Conservation (phyloP, 2,888 invertebrate species). For the Diarsia mendica region DNA sequence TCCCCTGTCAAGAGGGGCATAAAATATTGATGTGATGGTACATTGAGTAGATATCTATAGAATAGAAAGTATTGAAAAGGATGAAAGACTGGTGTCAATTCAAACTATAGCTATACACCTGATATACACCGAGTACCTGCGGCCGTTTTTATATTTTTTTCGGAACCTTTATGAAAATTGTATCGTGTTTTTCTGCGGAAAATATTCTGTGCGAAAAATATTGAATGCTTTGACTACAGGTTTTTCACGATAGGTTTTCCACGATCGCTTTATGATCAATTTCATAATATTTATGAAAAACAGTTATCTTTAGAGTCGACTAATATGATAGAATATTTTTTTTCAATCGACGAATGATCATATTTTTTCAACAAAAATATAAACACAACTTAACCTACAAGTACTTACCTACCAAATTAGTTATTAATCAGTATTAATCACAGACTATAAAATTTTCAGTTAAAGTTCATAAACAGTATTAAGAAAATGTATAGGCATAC, state of each 20-base stretch:
- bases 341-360: too few species aligned
- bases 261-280: not conserved
- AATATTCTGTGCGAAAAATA: not conserved
- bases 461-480: too few species aligned
- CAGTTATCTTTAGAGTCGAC: not conserved
- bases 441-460: too few species aligned
- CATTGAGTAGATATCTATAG: conserved; percentile 11
- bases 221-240: too few species aligned
- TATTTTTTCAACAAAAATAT: too few species aligned
- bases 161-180: conserved; percentile 13
- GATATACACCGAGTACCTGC: not conserved
- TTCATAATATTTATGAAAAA: not conserved
- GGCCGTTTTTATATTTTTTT: conserved; percentile 9
- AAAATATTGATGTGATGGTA: conserved; percentile 45
- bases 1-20: conserved; percentile 34
- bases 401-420: too few species aligned
- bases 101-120: not conserved
- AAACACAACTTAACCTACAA: too few species aligned
- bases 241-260: not conserved
- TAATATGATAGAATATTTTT: too few species aligned
- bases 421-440: too few species aligned
- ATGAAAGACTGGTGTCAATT: conserved; percentile 35
- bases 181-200: not conserved
- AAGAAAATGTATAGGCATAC: too few species aligned
- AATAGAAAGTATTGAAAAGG: conserved; percentile 20